These are phyloP conservation scores for Alligator mississippiensis DNA, from an alignment of 2,113 vertebrate species.

Conservation along the genomic window DNA sequence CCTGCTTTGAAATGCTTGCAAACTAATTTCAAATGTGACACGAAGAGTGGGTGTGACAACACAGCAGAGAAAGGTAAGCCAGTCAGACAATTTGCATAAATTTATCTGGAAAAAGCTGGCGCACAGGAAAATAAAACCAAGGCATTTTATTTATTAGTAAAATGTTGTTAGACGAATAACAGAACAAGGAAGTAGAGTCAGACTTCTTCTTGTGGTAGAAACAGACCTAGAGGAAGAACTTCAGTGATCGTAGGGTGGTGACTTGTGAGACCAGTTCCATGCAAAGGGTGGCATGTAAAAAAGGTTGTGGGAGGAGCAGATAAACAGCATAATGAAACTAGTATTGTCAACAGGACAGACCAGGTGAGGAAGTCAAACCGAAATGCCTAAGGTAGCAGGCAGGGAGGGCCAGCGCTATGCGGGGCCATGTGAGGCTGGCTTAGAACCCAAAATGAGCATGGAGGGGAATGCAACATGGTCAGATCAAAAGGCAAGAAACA, in stretches of 20 bases:
- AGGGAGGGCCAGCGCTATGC: not conserved
- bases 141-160: not conserved
- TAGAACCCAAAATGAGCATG: fast-evolving
- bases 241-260: not conserved
- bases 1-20: not conserved
- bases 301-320: slow-evolving; percentile 4
- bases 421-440: not conserved
- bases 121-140: not conserved
- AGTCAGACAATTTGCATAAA: not conserved
- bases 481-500: not conserved
- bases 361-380: slow-evolving; percentile 4
- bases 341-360: not conserved
- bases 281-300: not conserved
- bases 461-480: not conserved
- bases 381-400: slow-evolving; percentile 9
- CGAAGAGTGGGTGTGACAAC: slow-evolving; percentile 48
- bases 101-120: slow-evolving; percentile 8
- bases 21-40: slow-evolving; percentile 62
- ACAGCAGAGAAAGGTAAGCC: not conserved
- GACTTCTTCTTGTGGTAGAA: not conserved
- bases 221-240: slow-evolving; percentile 3
- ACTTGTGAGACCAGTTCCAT: not conserved
- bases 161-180: not conserved
- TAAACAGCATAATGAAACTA: not conserved
- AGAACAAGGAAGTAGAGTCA: slow-evolving; percentile 1